Evolutionary conservation across 2,113 vertebrate species (phyloP), one percentile per base, ranked within the genome.

Genomic region (Ariopsis seemanni): DNA sequence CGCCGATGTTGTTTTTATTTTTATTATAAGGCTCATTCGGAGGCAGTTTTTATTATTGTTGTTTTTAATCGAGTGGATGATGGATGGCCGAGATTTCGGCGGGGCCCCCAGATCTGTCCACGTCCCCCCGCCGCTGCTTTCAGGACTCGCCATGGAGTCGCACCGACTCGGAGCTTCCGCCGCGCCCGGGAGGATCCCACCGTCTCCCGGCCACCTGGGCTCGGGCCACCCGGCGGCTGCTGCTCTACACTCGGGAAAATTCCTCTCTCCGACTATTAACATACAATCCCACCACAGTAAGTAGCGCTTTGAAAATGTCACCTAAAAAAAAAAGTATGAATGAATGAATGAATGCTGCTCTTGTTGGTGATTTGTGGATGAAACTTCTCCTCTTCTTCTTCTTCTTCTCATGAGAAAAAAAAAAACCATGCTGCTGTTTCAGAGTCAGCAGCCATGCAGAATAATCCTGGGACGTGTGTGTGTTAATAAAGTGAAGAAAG

Each of bases 61-160:
- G 92, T 92, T 91, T 72, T 48, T 8, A 85, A 89, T 88, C 89
- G 94, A 94, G 93, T 94, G 95, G 95, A 97, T 95, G 96, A 99
- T 99, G 98, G 97, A 99, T 98, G 98, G 97, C 95, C 96, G 98
- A 96, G 98, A 99, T 95, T 98, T 98, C 92, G 97, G 97, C 92
- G 97, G 97, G 94, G 95, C 95, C 92, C 97, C 96, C 92, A 96
- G 97, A 94, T 96, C 97, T 89, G 97, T 98, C 90, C 97, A 97
- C 91, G 96, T 96, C 75, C 97, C 97, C 85, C 96, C 97, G 86
- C 96, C 96, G 90, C 91, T 98, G 93, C 94, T 98, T 92, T 96
- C 97, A 83, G 96, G 97, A 91, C 92, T 98, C 95, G 94, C 96
- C 17, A 97, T 98, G 97, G 98, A 99, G 93, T 93, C 96, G 82